Evolutionary conservation across 2,888 invertebrate genomes (phyloP).

Genomic region (Epirrhoe alternata): DNA sequence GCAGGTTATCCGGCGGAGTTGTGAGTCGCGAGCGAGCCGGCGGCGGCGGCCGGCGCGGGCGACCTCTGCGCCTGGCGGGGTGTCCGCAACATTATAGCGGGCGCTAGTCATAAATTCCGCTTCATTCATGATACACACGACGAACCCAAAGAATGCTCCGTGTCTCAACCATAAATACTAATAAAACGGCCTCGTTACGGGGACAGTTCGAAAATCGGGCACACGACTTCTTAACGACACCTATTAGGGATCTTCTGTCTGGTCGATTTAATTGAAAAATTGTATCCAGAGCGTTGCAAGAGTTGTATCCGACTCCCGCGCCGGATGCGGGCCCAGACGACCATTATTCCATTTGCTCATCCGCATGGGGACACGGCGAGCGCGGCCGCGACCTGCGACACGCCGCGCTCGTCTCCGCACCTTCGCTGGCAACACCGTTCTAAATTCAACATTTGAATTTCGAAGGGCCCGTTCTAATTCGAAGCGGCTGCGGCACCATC

Average conservation of each 20-base stretch:
- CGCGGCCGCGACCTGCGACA: constrained; percentile 8
- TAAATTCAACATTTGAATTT: constrained; percentile 70
- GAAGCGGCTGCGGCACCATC: constrained; percentile 41
- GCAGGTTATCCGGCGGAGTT: constrained; percentile 59
- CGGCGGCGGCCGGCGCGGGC: constrained; percentile 46
- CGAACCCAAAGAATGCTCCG: constrained; percentile 55
- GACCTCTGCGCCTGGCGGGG: constrained; percentile 57
- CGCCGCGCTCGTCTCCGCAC: constrained; percentile 24
- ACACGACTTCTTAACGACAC: constrained; percentile 85
- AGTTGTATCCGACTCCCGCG: constrained; percentile 81
- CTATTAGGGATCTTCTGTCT: constrained; percentile 85
- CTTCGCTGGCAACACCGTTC: constrained; percentile 57
- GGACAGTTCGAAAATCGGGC: constrained; percentile 84
- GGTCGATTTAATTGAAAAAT: constrained; percentile 85
- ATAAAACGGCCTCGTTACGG: constrained; percentile 82
- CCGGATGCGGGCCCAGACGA: constrained; percentile 85
- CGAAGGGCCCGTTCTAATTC: constrained; percentile 68
- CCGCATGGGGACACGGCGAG: constrained; percentile 76
- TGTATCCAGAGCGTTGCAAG: constrained; percentile 83
- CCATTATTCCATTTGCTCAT: constrained; percentile 85
- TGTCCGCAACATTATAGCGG: constrained; percentile 63
- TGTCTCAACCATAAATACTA: constrained; percentile 82
- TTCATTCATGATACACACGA: constrained; percentile 74
- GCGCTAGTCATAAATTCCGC: constrained; percentile 78
- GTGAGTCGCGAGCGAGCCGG: constrained; percentile 49